Conservation (phyloP, 1,140 invertebrate genomes). For the Sitodiplosis mosellana region DNA sequence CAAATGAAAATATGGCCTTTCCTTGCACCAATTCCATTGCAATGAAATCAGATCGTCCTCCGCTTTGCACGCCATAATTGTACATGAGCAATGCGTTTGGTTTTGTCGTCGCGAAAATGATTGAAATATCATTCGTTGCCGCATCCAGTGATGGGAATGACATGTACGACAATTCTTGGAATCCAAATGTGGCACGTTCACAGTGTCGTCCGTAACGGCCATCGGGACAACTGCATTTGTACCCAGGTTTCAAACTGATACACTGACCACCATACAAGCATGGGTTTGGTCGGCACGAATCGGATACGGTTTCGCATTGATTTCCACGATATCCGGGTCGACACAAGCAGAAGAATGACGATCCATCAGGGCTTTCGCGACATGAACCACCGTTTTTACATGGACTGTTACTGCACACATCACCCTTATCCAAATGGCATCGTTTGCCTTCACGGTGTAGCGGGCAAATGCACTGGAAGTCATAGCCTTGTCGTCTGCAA, state of each 20-base stretch:
- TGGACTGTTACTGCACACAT: constrained; percentile 64
- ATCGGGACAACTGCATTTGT: constrained; percentile 71
- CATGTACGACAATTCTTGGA: constrained; percentile 77
- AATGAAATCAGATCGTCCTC: constrained; percentile 79
- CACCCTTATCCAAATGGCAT: constrained; percentile 68
- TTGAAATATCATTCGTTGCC: constrained; percentile 75
- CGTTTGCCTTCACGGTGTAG: constrained; percentile 54
- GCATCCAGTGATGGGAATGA: constrained; percentile 66
- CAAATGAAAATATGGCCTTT: constrained; percentile 72
- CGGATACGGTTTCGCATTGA: constrained; percentile 66
- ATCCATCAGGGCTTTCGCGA: constrained; percentile 64
- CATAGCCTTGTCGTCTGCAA: constrained; percentile 61
- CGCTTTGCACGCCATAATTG: constrained; percentile 70
- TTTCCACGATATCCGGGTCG: constrained; percentile 73
- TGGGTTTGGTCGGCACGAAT: constrained; percentile 78
- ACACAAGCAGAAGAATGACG: constrained; percentile 78
- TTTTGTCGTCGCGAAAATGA: constrained; percentile 81
- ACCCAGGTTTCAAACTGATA: constrained; percentile 61
- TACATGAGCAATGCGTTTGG: constrained; percentile 70
- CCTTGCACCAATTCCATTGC: constrained; percentile 74
- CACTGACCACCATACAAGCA: constrained; percentile 72
- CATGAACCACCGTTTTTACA: constrained; percentile 82
- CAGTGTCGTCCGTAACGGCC: constrained; percentile 80
- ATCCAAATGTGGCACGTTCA: constrained; percentile 75
- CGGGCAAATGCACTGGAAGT: constrained; percentile 67